These are phyloP conservation scores for Porites evermanni DNA, from an alignment of 92 coral and sea anemone species.

Conservation along the genomic window DNA sequence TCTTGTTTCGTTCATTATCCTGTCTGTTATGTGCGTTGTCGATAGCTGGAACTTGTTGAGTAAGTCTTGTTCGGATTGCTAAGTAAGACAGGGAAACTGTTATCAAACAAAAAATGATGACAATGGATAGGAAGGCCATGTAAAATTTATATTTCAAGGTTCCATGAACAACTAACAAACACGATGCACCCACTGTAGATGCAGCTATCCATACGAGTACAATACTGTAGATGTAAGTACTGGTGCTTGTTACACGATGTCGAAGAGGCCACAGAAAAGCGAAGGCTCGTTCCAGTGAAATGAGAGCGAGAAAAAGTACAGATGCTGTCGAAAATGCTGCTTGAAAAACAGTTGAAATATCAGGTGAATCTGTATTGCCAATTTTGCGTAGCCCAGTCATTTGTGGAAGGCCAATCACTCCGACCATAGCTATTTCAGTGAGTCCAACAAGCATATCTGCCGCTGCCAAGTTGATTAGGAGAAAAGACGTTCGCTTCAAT, in stretches of 20 bases:
- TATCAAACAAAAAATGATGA: background rate
- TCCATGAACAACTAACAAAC: background rate
- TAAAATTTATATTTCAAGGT: background rate
- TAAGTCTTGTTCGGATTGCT: background rate
- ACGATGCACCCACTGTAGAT: background rate
- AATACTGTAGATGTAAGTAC: background rate
- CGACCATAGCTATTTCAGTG: background rate
- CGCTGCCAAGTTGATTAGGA: background rate
- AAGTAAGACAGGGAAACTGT: background rate
- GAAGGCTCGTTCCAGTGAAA: background rate
- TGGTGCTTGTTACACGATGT: background rate
- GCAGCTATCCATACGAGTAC: background rate
- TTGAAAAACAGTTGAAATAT: background rate
- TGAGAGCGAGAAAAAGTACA: background rate
- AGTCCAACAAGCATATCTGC: conserved; percentile 5
- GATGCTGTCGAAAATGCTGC: background rate
- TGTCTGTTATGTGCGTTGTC: background rate
- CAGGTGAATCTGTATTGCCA: background rate
- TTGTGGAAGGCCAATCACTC: too few species aligned
- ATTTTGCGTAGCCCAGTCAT: background rate
- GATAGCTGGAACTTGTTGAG: background rate
- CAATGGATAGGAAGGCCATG: background rate
- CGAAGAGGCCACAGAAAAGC: background rate
- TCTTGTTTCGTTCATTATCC: background rate
- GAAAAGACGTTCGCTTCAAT: conserved; percentile 1